These are phyloP conservation scores for Mesembrinibis cayennensis DNA, from an alignment of 2,113 vertebrate genomes.

Conservation along the genomic window DNA sequence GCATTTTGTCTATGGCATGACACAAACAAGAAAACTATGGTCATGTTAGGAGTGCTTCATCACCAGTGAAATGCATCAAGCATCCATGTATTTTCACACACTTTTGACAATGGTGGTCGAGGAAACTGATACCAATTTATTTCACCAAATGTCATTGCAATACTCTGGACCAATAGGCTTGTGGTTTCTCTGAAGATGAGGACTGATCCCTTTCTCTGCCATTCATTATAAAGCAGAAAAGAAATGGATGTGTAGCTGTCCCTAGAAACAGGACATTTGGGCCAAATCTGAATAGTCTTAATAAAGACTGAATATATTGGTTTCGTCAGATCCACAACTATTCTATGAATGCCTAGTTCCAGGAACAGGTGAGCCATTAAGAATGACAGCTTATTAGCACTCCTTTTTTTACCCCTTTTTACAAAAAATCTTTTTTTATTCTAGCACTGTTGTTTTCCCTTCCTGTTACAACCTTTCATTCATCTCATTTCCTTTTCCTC, in stretches of 20 bases:
- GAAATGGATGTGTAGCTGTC: not conserved
- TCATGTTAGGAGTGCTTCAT: not conserved
- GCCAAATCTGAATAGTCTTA: not conserved
- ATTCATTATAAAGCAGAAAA: not conserved
- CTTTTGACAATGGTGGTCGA: not conserved
- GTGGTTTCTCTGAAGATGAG: not conserved
- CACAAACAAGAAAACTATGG: not conserved
- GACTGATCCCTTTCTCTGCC: not conserved
- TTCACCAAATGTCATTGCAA: not conserved
- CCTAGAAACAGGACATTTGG: not conserved
- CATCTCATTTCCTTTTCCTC: not conserved
- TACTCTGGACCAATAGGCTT: not conserved
- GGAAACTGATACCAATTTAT: not conserved
- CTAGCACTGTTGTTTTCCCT: not conserved
- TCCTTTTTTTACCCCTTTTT: accelerated
- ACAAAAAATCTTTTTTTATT: not conserved
- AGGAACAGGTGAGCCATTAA: not conserved
- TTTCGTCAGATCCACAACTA: not conserved
- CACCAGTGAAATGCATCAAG: not conserved
- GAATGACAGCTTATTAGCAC: not conserved
- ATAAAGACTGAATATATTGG: not conserved
- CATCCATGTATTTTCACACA: not conserved
- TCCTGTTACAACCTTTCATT: not conserved
- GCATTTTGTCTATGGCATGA: not conserved
- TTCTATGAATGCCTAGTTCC: not conserved